These are phyloP conservation scores for Drosophila lacertosa DNA, from an alignment of 1,140 invertebrate species.

Conservation along the genomic window DNA sequence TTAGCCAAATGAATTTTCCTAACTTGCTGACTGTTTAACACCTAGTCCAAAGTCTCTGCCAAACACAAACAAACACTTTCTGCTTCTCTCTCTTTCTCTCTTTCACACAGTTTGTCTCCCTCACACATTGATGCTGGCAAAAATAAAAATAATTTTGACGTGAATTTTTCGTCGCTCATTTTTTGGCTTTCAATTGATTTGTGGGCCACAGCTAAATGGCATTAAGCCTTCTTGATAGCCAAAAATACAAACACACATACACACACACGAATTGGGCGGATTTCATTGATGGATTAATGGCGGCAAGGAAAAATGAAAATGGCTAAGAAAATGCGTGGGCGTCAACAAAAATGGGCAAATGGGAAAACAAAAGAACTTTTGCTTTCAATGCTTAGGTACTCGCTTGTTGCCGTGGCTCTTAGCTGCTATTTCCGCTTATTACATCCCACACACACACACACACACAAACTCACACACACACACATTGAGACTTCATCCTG, in stretches of 20 bases:
- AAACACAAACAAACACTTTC: not conserved
- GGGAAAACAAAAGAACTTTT: constrained; percentile 31
- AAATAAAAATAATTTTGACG: constrained; percentile 18
- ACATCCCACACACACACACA: constrained; percentile 40
- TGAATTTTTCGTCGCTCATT: constrained; percentile 20
- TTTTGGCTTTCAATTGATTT: constrained; percentile 39
- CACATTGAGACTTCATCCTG: constrained; percentile 43
- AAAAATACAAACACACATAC: constrained; percentile 14
- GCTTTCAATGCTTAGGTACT: constrained; percentile 21
- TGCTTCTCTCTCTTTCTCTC: no score
- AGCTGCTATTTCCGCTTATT: constrained; percentile 53
- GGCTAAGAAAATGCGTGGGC: constrained; percentile 40
- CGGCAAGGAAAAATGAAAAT: constrained; percentile 25
- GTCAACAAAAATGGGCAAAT: constrained; percentile 30
- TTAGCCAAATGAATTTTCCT: no score
- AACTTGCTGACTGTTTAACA: constrained; percentile 1
- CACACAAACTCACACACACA: constrained; percentile 14
- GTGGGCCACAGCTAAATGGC: constrained; percentile 22
- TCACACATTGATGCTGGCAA: not conserved
- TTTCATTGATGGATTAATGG: constrained; percentile 61
- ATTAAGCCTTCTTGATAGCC: constrained; percentile 46
- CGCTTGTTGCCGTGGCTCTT: constrained; percentile 17
- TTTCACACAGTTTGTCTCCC: not conserved
- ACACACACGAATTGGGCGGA: constrained; percentile 20
- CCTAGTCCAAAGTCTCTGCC: not conserved